phyloP scores from a whole-genome alignment of 2,113 vertebrate genomes.

The Gopherus evgoodei region DNA sequence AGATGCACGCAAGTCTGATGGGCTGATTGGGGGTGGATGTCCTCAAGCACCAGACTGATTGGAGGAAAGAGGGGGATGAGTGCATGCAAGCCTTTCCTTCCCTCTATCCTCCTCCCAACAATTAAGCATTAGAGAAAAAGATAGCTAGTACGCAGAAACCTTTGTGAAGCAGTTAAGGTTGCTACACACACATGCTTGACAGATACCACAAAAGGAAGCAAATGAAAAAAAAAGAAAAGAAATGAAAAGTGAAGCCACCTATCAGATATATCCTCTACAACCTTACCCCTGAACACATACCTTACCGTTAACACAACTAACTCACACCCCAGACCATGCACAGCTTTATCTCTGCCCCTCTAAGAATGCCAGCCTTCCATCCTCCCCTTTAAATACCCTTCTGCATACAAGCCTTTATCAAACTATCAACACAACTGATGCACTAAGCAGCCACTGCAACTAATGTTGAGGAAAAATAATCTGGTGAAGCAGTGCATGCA shows the following conservation, averaged over 20 bases:
- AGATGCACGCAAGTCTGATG: not conserved
- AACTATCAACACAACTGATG: not conserved
- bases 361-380: not conserved
- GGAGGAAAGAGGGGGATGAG: not conserved
- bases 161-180: not conserved
- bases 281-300: not conserved
- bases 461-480: not conserved
- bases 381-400: not conserved
- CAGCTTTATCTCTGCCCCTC: not conserved
- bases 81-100: not conserved
- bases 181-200: not conserved
- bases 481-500: not conserved
- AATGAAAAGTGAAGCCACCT: not conserved
- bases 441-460: not conserved
- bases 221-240: not conserved
- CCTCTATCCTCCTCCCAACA: not conserved
- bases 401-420: not conserved
- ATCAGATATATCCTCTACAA: not conserved
- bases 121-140: not conserved
- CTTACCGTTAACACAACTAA: not conserved
- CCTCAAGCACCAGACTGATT: not conserved
- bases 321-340: not conserved
- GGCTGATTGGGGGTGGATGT: not conserved
- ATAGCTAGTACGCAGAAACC: not conserved
- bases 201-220: not conserved